Evolutionary conservation across 2,797 vertebrate species (phyloP).

Genomic region (Calcarius lapponicus): DNA sequence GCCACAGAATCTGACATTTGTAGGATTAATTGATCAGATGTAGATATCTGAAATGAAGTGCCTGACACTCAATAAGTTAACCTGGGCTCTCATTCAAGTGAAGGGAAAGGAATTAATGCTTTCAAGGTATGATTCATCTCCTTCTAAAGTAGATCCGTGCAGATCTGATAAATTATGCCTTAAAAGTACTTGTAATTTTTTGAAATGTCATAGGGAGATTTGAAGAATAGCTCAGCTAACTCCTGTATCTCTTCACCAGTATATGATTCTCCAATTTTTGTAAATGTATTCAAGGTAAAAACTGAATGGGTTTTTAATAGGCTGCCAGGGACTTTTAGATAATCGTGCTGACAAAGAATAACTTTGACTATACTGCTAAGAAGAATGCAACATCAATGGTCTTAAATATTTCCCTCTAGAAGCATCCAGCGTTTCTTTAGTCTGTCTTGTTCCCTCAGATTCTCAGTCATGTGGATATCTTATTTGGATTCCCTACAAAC

Average conservation of each 20-base stretch:
- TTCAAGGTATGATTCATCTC: neutral
- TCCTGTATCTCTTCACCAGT: neutral
- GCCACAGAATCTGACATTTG: neutral
- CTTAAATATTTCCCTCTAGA: neutral
- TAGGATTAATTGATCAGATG: neutral
- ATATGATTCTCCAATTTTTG: neutral
- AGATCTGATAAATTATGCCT: neutral
- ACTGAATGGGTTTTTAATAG: neutral
- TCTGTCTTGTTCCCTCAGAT: neutral
- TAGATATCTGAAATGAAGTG: neutral
- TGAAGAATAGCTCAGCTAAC: neutral
- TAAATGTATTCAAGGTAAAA: neutral
- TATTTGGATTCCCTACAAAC: neutral
- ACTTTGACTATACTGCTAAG: neutral
- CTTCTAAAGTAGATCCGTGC: fast-evolving
- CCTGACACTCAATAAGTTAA: neutral
- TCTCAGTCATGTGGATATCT: neutral
- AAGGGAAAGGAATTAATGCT: neutral
- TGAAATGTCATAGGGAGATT: neutral
- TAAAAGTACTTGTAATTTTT: neutral
- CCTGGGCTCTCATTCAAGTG: neutral
- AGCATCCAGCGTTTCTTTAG: neutral
- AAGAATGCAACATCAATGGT: neutral
- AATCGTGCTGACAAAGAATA: neutral
- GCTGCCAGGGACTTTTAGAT: neutral